Conservation (phyloP, 2,888 invertebrate genomes). For the Spodoptera exigua region DNA sequence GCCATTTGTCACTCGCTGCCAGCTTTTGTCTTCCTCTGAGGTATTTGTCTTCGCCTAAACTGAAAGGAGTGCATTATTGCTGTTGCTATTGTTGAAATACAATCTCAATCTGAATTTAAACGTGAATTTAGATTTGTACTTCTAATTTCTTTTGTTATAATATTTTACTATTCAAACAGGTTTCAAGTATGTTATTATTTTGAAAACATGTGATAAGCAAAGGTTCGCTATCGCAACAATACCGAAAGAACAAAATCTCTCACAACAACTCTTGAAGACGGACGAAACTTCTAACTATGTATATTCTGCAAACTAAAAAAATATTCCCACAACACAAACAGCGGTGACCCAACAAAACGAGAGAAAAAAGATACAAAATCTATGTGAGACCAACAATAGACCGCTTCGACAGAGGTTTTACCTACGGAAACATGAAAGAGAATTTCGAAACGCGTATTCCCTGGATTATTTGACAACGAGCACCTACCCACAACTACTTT, state of each 20-base stretch:
- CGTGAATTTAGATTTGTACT: constrained; percentile 13
- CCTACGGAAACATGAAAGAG: constrained; percentile 72
- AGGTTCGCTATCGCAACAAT: constrained; percentile 7
- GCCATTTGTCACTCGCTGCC: constrained; percentile 57
- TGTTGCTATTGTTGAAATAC: constrained; percentile 32
- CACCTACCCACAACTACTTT: constrained; percentile 57
- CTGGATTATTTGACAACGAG: constrained; percentile 67
- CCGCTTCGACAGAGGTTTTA: constrained; percentile 67
- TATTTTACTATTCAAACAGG: too few species aligned
- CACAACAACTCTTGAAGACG: constrained; percentile 20
- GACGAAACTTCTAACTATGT: constrained; percentile 43
- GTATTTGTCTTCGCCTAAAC: constrained; percentile 46
- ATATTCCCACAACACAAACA: constrained; percentile 44
- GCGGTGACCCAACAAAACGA: constrained; percentile 56
- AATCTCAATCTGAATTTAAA: constrained; percentile 15
- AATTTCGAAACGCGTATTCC: constrained; percentile 66
- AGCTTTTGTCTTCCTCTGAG: constrained; percentile 50
- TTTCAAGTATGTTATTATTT: background rate
- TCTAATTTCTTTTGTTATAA: background rate
- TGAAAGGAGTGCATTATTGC: constrained; percentile 46
- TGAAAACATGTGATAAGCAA: constrained; percentile 10
- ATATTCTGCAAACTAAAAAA: constrained; percentile 45
- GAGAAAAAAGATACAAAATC: constrained; percentile 66
- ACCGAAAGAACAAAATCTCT: constrained; percentile 25
- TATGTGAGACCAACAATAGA: constrained; percentile 70